Evolutionary conservation across 2,113 vertebrate genomes (phyloP), one percentile per base, ranked within the genome.

Genomic region (Gymnorhina tibicen): DNA sequence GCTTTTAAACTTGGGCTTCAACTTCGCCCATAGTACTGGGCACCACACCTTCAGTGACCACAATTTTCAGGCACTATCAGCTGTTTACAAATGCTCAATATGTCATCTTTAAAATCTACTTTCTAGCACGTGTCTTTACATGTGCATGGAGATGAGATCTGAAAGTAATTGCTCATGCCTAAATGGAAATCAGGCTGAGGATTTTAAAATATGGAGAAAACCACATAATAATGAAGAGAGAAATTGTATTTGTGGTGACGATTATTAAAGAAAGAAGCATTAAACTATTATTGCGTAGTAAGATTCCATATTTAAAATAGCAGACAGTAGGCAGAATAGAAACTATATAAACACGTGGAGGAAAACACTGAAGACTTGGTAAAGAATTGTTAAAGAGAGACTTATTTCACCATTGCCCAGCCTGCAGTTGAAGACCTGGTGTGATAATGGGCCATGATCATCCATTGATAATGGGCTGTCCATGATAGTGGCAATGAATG

Each of bases 181-280:
- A 75, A 58, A 6, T 17, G 41, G 35, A 75, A 87, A 67, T 68
- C 39, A 41, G 20, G 12, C 8, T 30, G 39, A 69, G 30, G 19
- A 42, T 44, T 81, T 84, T 72, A 39, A 87, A 82, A 82, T 46
- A 70, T 0, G 5, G 37, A 87, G 24, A 72, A 87, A 67, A 22
- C 2, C 44, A 60, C 1, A 9, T 6, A 47, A 55, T 44, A 67
- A 75, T 33, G 35, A 63, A 85, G 5, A 66, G 11, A 64, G 22
- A 68, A 80, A 72, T 49, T 8, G 7, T 35, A 60, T 46, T 75
- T 82, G 22, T 70, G 24, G 26, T 37, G 41, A 72, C 1, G 3
- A 52, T 85, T 82, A 89, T 72, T 89, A 82, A 72, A 73, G 59
- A 53, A 89, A 89, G 47, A 78, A 76, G 53, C 26, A 85, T 28